These are phyloP conservation scores for Clarias fuscus DNA, from an alignment of 2,797 vertebrate species.

Conservation along the genomic window DNA sequence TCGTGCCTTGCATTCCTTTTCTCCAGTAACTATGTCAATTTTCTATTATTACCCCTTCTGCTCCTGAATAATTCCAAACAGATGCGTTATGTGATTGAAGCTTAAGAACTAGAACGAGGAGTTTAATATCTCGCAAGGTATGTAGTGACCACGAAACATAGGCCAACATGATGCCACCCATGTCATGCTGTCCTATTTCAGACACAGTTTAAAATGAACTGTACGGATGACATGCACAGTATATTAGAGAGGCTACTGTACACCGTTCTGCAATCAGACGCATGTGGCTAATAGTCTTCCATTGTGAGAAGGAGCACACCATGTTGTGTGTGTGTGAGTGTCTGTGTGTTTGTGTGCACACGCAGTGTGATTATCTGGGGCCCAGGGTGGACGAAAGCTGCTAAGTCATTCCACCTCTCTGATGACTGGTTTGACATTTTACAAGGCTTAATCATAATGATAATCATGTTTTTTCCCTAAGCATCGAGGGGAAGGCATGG, in stretches of 20 bases:
- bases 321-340: background rate
- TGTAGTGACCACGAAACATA: background rate
- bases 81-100: background rate
- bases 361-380: constrained; percentile 3
- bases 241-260: background rate
- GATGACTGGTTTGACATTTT: constrained; percentile 40
- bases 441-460: constrained; percentile 28
- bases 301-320: constrained; percentile 4
- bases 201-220: background rate
- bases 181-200: background rate
- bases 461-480: constrained; percentile 13
- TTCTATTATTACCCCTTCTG: background rate
- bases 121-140: background rate
- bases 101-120: background rate
- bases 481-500: background rate
- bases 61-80: background rate
- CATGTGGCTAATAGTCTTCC: background rate
- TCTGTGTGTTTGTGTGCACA: background rate
- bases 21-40: background rate
- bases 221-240: background rate
- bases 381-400: constrained; percentile 24
- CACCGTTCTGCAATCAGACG: constrained; percentile 1
- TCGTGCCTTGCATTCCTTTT: background rate
- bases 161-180: background rate
- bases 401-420: constrained; percentile 26